Percentiles rank a stretch among this genome's conserved stretches.
phyloP scores from a whole-genome alignment of 1,140 invertebrate species.

The Achatina immaculata region DNA sequence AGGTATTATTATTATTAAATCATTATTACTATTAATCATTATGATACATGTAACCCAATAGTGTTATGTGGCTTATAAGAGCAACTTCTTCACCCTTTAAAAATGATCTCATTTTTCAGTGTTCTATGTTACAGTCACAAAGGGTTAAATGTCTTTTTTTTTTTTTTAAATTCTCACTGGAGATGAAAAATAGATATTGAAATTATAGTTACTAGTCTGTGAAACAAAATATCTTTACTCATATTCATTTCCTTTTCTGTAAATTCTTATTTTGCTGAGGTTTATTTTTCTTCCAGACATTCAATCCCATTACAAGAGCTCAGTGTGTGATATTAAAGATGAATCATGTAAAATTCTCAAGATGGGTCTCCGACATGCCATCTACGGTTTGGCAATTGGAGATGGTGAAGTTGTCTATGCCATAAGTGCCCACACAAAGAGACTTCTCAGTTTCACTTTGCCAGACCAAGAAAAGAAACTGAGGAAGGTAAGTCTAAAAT shows the following conservation, averaged over 20 bases:
- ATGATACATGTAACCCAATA: no score
- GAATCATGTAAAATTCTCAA: constrained; percentile 15
- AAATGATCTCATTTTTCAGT: no score
- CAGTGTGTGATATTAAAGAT: constrained; percentile 35
- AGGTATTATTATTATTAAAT: no score
- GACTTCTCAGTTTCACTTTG: constrained; percentile 22
- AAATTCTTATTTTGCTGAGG: background rate
- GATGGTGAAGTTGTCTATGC: constrained; percentile 31
- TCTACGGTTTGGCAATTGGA: constrained; percentile 29
- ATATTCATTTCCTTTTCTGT: background rate
- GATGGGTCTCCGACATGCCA: constrained; percentile 33
- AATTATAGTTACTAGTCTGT: no score
- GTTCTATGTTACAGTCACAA: no score
- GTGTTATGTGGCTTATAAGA: no score
- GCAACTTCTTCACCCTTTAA: no score
- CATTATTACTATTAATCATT: no score
- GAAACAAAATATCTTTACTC: no score
- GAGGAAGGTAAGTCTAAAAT: constrained; percentile 25
- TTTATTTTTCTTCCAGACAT: constrained; percentile 26
- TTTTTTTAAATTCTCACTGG: no score
- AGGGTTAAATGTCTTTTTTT: no score
- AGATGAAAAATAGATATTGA: no score
- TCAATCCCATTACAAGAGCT: constrained; percentile 23
- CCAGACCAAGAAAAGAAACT: constrained; percentile 25
- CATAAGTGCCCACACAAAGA: constrained; percentile 21